These are phyloP conservation scores for Zalophus californianus DNA, from an alignment of 2,797 vertebrate species.

Conservation along the genomic window DNA sequence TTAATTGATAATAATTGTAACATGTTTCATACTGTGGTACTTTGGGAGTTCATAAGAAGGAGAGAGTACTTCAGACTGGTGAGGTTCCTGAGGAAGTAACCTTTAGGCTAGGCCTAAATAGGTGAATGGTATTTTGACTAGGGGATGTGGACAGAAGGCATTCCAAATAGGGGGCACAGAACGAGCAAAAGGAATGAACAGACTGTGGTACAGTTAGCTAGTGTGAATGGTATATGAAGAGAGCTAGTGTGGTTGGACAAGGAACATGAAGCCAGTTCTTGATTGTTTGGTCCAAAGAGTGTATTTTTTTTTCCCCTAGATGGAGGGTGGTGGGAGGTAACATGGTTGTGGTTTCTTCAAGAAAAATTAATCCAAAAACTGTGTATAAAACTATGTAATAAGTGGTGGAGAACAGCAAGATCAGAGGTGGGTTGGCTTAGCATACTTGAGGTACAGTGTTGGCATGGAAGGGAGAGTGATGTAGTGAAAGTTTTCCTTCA, in stretches of 20 bases:
- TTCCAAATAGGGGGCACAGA: neutral
- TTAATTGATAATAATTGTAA: neutral
- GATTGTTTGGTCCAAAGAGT: neutral
- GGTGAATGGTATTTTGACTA: neutral
- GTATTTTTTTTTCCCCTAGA: neutral
- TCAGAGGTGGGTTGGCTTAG: neutral
- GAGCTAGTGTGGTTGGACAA: neutral
- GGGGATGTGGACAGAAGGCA: neutral
- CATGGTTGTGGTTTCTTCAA: neutral
- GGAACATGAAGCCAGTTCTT: neutral
- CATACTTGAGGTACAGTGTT: neutral
- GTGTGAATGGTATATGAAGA: neutral
- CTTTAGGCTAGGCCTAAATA: neutral
- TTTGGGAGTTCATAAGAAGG: neutral
- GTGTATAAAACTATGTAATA: neutral
- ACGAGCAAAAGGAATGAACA: neutral
- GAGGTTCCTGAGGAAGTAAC: neutral
- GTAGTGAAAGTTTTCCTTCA: neutral
- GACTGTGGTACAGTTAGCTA: neutral
- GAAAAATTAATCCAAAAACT: neutral
- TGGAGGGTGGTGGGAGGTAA: neutral
- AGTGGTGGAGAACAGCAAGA: neutral
- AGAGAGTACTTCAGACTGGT: neutral
- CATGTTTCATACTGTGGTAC: neutral
- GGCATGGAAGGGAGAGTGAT: neutral